Evolutionary conservation across 2,113 vertebrate species (phyloP).

Genomic region (Daboia siamensis): DNA sequence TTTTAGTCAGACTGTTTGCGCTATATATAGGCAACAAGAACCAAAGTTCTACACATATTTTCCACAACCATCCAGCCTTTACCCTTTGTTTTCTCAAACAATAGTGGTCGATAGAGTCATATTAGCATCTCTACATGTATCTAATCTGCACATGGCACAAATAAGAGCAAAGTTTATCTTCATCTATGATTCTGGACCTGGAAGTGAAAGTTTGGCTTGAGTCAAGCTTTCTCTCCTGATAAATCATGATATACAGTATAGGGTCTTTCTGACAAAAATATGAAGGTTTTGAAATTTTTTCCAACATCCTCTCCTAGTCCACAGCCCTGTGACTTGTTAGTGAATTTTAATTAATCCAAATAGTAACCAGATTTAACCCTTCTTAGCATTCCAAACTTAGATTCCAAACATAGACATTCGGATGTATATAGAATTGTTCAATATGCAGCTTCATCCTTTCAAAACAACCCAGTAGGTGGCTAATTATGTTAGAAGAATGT

Average conservation of each 20-base stretch:
- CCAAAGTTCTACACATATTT: background rate
- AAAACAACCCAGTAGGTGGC: background rate
- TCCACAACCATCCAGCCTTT: background rate
- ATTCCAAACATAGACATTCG: too few relatives aligned
- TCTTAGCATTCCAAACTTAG: too few relatives aligned
- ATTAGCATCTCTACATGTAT: background rate
- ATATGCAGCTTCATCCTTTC: background rate
- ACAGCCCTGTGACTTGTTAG: too few relatives aligned
- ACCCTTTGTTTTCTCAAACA: background rate
- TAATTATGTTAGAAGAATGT: background rate
- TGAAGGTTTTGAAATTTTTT: too few relatives aligned
- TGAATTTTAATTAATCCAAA: too few relatives aligned
- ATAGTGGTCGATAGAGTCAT: background rate
- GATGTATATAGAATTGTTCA: too few relatives aligned
- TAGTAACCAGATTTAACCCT: too few relatives aligned
- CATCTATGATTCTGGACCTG: background rate
- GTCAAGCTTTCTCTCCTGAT: too few relatives aligned
- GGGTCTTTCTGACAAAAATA: too few relatives aligned
- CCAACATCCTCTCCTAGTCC: too few relatives aligned
- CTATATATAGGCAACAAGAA: background rate
- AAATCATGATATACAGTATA: too few relatives aligned
- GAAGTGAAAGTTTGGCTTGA: background rate
- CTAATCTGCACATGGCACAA: background rate
- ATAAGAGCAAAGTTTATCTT: background rate
- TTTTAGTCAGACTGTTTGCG: background rate